A percentile compares a stretch with the other conserved stretches of the same genome.
Conservation (phyloP, 1,140 invertebrate species). For the Drosophila mauritiana region DNA sequence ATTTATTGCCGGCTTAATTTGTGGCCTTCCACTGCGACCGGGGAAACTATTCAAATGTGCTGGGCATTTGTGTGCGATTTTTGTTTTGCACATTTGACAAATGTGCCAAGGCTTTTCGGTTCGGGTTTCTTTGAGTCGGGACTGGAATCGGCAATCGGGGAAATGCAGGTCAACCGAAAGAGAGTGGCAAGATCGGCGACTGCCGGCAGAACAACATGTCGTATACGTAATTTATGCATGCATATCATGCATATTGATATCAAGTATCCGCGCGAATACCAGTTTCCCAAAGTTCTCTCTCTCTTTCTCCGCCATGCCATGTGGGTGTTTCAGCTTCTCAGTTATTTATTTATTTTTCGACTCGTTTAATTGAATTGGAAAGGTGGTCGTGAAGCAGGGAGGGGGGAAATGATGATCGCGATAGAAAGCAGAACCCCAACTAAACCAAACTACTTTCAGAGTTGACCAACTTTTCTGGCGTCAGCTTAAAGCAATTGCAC, state of each 20-base stretch:
- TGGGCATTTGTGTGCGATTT: conserved; percentile 14
- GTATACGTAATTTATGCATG: conserved; percentile 82
- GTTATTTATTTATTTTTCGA: conserved; percentile 42
- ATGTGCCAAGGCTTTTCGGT: conserved; percentile 63
- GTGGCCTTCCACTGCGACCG: conserved; percentile 44
- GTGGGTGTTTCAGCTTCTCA: conserved; percentile 30
- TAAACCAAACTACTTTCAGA: conserved; percentile 76
- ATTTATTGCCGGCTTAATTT: conserved; percentile 79
- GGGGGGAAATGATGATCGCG: conserved; percentile 15
- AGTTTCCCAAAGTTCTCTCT: conserved; percentile 46
- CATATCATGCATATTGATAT: conserved; percentile 70
- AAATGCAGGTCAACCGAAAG: conserved; percentile 56
- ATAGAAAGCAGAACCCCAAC: conserved; percentile 69
- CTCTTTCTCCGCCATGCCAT: background rate
- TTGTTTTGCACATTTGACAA: conserved; percentile 46
- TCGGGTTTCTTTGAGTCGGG: conserved; percentile 15
- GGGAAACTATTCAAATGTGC: conserved; percentile 63
- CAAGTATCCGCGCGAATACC: conserved; percentile 45
- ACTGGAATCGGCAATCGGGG: conserved; percentile 26
- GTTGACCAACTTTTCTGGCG: conserved; percentile 72
- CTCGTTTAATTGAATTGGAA: conserved; percentile 75
- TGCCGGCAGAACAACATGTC: conserved; percentile 55
- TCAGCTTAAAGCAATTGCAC: background rate
- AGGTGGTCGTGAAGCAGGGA: conserved; percentile 37
- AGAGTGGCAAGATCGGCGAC: conserved; percentile 20